These are phyloP conservation scores for Coracopsis vasa DNA, from an alignment of 2,113 vertebrate species.

Conservation along the genomic window DNA sequence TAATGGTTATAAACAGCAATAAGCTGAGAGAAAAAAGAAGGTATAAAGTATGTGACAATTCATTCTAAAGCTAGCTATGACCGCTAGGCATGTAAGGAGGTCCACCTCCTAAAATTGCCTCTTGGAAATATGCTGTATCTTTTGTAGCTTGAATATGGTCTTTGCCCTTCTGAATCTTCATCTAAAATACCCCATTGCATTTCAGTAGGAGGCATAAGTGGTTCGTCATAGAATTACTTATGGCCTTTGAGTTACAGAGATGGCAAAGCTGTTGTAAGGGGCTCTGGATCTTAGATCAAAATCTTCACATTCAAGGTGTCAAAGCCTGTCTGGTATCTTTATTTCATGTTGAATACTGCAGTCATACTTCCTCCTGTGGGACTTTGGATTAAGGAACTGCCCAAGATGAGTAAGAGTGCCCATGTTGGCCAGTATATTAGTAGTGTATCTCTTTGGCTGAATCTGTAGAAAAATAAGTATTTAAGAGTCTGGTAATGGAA, in stretches of 20 bases:
- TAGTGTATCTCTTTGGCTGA: neutral
- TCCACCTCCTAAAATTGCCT: neutral
- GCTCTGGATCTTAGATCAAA: neutral
- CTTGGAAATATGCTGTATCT: neutral
- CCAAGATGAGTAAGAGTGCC: neutral
- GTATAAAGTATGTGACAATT: neutral
- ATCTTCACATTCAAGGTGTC: neutral
- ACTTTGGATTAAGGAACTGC: neutral
- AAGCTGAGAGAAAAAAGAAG: neutral
- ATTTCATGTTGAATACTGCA: neutral
- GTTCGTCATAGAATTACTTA: neutral
- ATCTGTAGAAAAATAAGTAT: neutral
- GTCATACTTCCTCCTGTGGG: neutral
- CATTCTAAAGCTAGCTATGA: neutral
- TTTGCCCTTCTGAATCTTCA: neutral
- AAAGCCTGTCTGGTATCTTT: neutral
- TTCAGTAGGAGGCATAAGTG: neutral
- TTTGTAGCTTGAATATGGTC: neutral
- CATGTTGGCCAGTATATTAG: neutral
- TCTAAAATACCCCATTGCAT: neutral
- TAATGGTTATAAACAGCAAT: slow-evolving; percentile 55
- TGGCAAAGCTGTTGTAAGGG: neutral
- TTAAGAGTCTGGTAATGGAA: neutral
- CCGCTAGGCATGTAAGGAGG: neutral
- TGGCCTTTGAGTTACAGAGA: neutral